A percentile compares a stretch with the other conserved stretches of the same genome.
Evolutionary conservation across 1,140 invertebrate species (phyloP).

Genomic region (Zaprionus ghesquierei): DNA sequence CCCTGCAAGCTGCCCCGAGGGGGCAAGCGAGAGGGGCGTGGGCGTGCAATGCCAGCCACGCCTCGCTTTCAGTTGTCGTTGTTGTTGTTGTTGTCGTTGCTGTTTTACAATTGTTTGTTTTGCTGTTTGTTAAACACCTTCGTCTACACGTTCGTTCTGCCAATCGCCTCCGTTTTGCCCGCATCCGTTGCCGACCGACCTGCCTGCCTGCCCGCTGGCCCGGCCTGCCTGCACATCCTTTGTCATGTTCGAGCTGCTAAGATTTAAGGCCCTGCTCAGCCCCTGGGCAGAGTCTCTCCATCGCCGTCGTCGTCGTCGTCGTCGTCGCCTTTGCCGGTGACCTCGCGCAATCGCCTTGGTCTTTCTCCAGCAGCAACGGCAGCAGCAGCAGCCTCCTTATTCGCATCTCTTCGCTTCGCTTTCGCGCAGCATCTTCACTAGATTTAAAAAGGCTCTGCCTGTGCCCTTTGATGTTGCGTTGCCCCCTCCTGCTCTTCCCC

Average conservation of each 20-base stretch:
- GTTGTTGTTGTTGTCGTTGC: conserved; percentile 49
- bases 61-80: conserved; percentile 32
- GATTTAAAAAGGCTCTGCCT: conserved; percentile 49
- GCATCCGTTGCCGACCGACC: neutral
- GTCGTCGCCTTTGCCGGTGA: conserved; percentile 25
- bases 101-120: conserved; percentile 81
- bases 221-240: conserved; percentile 64
- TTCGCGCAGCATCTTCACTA: conserved; percentile 34
- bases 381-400: neutral
- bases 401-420: conserved; percentile 4
- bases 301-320: too few species aligned
- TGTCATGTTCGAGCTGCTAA: conserved; percentile 75
- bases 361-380: neutral
- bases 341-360: conserved; percentile 2
- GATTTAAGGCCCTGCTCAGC: conserved; percentile 63
- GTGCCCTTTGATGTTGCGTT: conserved; percentile 73
- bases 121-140: conserved; percentile 82
- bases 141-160: conserved; percentile 68
- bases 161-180: conserved; percentile 62
- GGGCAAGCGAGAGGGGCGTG: conserved; percentile 34
- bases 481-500: conserved; percentile 19
- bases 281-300: conserved; percentile 28
- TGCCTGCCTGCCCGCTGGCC: too few species aligned
- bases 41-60: conserved; percentile 61
- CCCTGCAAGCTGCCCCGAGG: too few species aligned